Evolutionary conservation across 2,113 vertebrate species (phyloP).

Genomic region (Cisticola juncidis): DNA sequence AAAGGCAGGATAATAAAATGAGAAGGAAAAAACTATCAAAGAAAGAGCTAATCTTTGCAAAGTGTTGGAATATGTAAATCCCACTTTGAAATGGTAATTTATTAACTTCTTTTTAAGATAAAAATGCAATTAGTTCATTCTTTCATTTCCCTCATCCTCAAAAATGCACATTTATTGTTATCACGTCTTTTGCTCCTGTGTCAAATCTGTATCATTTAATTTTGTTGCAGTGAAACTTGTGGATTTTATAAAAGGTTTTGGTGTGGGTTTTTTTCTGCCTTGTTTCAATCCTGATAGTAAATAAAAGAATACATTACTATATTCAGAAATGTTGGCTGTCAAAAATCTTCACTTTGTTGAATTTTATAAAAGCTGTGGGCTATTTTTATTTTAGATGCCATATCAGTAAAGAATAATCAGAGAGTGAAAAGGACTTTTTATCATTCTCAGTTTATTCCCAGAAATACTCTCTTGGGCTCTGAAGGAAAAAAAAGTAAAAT

Average conservation of each 20-base stretch:
- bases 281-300: neutral
- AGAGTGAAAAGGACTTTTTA: slow-evolving; percentile 21
- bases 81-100: slow-evolving; percentile 72
- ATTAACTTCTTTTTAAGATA: slow-evolving; percentile 70
- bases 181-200: neutral
- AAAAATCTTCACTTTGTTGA: slow-evolving; percentile 1
- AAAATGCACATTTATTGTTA: slow-evolving; percentile 35
- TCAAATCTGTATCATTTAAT: slow-evolving; percentile 40
- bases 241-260: neutral
- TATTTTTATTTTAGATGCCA: slow-evolving; percentile 19
- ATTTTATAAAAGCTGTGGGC: slow-evolving; percentile 1
- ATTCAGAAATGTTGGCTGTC: neutral
- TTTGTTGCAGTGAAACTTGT: slow-evolving; percentile 4
- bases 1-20: slow-evolving; percentile 41
- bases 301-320: slow-evolving; percentile 11
- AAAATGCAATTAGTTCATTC: slow-evolving; percentile 69
- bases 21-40: slow-evolving; percentile 50
- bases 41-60: slow-evolving; percentile 63
- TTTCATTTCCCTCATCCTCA: slow-evolving; percentile 9
- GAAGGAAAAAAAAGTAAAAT: neutral
- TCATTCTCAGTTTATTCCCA: slow-evolving; percentile 23
- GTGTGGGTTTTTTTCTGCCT: neutral
- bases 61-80: slow-evolving; percentile 67
- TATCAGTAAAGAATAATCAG: slow-evolving; percentile 41
- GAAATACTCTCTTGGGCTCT: slow-evolving; percentile 1